These are phyloP conservation scores for Gallinago undulata DNA, from an alignment of 2,113 vertebrate genomes.

Conservation along the genomic window DNA sequence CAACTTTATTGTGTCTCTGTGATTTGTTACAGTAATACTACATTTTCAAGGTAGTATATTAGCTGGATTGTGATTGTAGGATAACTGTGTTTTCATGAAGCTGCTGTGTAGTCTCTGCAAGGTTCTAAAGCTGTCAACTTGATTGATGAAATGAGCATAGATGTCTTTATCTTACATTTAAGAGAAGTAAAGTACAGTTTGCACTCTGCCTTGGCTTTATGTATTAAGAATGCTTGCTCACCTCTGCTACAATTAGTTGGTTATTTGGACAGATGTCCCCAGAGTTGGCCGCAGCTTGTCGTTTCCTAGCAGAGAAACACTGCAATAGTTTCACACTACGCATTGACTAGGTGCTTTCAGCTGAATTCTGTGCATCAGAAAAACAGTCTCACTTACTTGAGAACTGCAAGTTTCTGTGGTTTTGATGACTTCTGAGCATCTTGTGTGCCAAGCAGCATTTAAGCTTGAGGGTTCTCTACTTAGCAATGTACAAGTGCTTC, in stretches of 20 bases:
- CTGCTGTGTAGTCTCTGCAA: neutral
- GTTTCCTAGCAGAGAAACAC: neutral
- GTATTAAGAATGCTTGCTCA: conserved; percentile 5
- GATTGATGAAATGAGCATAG: neutral
- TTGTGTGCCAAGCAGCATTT: neutral
- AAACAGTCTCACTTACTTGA: neutral
- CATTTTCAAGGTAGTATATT: neutral
- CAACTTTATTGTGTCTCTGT: neutral
- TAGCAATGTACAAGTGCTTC: neutral
- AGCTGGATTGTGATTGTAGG: neutral
- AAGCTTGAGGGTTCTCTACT: neutral
- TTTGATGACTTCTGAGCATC: neutral
- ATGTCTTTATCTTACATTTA: neutral
- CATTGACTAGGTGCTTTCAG: neutral
- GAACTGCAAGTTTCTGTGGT: neutral
- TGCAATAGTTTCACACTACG: neutral
- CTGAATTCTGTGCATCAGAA: neutral
- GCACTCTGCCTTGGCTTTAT: neutral
- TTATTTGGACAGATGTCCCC: conserved; percentile 3
- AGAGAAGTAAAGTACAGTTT: neutral
- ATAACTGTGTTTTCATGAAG: neutral
- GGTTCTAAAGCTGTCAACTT: neutral
- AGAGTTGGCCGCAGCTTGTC: neutral
- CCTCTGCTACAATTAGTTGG: neutral
- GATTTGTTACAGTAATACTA: neutral